Base-by-base conservation (phyloP, 2,888 invertebrate genomes). In the Zelleria hepariella region DNA sequence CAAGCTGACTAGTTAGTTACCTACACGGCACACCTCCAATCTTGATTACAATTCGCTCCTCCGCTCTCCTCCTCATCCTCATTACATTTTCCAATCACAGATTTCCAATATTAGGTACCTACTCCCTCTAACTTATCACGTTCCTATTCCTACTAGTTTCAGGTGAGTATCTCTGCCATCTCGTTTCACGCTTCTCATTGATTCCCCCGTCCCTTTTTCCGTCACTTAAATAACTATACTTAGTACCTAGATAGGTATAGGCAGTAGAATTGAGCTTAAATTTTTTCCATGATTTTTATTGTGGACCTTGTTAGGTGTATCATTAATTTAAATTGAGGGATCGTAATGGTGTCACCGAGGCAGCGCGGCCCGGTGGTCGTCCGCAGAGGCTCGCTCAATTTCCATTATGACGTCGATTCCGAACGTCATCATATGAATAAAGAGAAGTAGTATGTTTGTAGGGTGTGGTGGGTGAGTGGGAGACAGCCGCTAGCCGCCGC, bases 381-480 rank as follows among this genome's bases (percentile, higher is more conserved):
- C 54, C 48, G 58, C 58, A 58, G 58, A 52, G 51, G 60, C 62
- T 57, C 65, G 68, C 66, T 68, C 68, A 65, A 62, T 68, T 69
- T 70, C 64, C 66, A 70, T 69, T 71, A 73, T 82, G 80, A 80
- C 80, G 78, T 80, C 73, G 75, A 67, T 68, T 65, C 64, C 62
- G 62, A 73, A 77, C 78, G 81, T 80, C 81, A 80, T 75, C 73
- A 68, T 72, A 73, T 75, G 74, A 76, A 77, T 76, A 76, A 77
- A 72, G 75, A 73, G 72, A 72, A 70, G 66, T 66, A 72, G 72
- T 65, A 66, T 65, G 63, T 65, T 66, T 67, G 53, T 23, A 10
- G 53, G 25, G 53, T 23, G 71, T 68, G 69, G 68, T 73, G 73
- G 67, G 62, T 67, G 68, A 69, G 62, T 65, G 63, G 66, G 68